Conservation (phyloP, 2,113 vertebrate genomes). For the Centrocercus urophasianus region DNA sequence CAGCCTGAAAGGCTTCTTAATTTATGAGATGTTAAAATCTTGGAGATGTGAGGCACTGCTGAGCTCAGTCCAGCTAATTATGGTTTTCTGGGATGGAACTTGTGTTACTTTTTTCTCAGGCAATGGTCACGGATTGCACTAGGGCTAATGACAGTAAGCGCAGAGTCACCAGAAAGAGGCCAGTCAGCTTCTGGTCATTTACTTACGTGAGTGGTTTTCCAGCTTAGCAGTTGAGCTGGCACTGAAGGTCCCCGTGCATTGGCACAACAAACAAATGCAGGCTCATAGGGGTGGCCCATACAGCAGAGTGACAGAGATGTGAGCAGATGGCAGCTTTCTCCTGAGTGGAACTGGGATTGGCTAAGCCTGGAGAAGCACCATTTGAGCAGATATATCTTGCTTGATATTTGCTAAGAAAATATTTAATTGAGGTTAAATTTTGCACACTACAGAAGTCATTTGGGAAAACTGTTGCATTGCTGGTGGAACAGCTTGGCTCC, state of each 20-base stretch:
- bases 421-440: not conserved
- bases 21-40: conserved; percentile 10
- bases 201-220: conserved; percentile 4
- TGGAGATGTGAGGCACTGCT: not conserved
- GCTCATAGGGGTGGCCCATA: not conserved
- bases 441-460: not conserved
- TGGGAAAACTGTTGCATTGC: not conserved
- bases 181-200: not conserved
- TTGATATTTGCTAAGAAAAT: not conserved
- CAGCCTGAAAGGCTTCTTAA: conserved; percentile 2
- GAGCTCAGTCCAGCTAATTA: conserved; percentile 24
- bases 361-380: not conserved
- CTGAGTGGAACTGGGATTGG: not conserved
- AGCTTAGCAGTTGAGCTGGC: not conserved
- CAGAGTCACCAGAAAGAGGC: not conserved
- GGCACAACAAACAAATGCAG: not conserved
- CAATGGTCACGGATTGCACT: not conserved
- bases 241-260: not conserved
- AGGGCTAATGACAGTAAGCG: not conserved
- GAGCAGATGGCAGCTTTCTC: not conserved
- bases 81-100: conserved; percentile 9
- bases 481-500: not conserved
- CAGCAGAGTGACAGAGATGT: not conserved
- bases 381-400: not conserved
- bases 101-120: not conserved